Evolutionary conservation across 2,888 invertebrate genomes (phyloP).

Genomic region (Magallana nippona): DNA sequence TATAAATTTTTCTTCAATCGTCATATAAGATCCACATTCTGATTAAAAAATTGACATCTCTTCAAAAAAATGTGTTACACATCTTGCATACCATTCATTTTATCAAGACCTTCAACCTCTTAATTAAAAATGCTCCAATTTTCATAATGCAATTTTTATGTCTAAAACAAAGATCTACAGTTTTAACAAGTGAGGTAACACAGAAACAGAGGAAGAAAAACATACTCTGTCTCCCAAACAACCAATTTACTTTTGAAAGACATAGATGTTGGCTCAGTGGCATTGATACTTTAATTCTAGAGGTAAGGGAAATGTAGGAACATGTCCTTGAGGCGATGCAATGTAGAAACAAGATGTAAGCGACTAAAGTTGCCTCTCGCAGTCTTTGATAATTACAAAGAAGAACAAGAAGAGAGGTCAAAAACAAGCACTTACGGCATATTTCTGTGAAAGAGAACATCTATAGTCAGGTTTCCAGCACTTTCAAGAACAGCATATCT

Average conservation of each 20-base stretch:
- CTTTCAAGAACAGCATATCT: slow-evolving; percentile 77
- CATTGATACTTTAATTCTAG: background rate
- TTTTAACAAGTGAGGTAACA: background rate
- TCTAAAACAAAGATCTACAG: background rate
- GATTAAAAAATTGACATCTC: no score
- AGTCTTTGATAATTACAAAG: background rate
- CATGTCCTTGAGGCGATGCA: background rate
- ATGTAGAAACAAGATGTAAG: background rate
- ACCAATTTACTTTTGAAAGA: background rate
- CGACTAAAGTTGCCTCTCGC: background rate
- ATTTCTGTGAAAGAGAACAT: slow-evolving; percentile 75
- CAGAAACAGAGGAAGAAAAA: background rate
- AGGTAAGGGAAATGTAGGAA: background rate
- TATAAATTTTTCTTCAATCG: background rate
- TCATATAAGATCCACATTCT: background rate
- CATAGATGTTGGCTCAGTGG: background rate
- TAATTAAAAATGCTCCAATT: background rate
- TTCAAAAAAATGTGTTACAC: background rate
- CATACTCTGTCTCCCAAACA: background rate
- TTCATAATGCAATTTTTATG: slow-evolving; percentile 21
- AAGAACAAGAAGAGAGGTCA: background rate
- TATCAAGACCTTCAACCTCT: background rate
- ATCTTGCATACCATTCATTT: background rate
- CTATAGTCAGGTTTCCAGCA: slow-evolving; percentile 73
- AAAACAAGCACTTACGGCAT: slow-evolving; percentile 63